Conservation (phyloP, 2,797 vertebrate genomes). For the Rhinophrynus dorsalis region DNA sequence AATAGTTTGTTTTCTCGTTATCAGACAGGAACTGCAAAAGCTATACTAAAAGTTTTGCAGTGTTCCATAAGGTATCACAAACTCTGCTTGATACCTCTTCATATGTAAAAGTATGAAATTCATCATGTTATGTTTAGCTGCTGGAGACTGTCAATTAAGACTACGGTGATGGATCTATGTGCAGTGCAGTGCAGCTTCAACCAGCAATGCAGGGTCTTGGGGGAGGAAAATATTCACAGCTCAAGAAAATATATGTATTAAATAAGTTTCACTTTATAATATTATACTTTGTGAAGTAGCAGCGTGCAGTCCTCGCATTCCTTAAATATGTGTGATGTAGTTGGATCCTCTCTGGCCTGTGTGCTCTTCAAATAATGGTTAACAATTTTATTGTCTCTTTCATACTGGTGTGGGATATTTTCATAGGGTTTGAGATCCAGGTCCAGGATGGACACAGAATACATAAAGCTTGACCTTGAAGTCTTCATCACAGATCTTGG, state of each 20-base stretch:
- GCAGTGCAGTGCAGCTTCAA: neutral
- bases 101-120: no score
- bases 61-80: no score
- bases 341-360: conserved; percentile 69
- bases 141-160: no score
- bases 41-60: no score
- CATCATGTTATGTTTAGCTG: no score
- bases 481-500: conserved; percentile 71
- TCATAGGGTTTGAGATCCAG: conserved; percentile 93
- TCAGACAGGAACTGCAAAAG: conserved; percentile 3
- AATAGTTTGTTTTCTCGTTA: neutral
- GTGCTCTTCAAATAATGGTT: conserved; percentile 83
- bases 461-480: conserved; percentile 79
- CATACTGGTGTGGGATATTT: conserved; percentile 87
- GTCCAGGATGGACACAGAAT: conserved; percentile 89
- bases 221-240: conserved; percentile 29
- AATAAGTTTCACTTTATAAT: neutral
- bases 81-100: no score
- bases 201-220: neutral
- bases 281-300: conserved; percentile 87
- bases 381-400: conserved; percentile 88
- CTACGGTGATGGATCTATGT: no score
- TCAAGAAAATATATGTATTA: conserved; percentile 18
- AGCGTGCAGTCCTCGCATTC: conserved; percentile 88
- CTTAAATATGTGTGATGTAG: conserved; percentile 68